Evolutionary conservation across 2,113 vertebrate genomes (phyloP).

Genomic region (Cottus gobio): DNA sequence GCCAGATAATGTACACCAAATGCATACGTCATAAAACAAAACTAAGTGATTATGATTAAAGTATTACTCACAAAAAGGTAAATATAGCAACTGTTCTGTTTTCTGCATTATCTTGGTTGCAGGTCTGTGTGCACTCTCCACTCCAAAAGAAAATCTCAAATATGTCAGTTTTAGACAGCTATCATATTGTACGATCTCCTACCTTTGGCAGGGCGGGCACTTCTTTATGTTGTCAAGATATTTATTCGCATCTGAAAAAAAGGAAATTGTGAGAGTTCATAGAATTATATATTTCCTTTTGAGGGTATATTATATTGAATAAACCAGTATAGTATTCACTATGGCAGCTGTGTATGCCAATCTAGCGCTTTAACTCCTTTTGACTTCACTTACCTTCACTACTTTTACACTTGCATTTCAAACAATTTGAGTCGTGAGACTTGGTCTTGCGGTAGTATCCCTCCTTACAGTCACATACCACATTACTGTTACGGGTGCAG

Average conservation of each 20-base stretch:
- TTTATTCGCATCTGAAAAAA: not conserved
- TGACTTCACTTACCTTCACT: slow-evolving; percentile 22
- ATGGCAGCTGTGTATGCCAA: not conserved
- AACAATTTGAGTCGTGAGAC: not conserved
- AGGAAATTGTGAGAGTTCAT: not conserved
- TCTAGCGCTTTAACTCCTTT: not conserved
- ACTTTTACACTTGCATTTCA: fast-evolving
- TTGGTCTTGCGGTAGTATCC: not conserved
- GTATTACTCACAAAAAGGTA: not conserved
- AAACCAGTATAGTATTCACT: not conserved
- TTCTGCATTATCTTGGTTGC: not conserved
- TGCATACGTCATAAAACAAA: not conserved
- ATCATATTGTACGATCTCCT: not conserved
- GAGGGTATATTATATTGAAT: not conserved
- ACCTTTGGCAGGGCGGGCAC: slow-evolving; percentile 18
- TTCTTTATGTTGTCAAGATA: fast-evolving
- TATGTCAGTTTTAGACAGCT: not conserved
- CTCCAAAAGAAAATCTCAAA: not conserved
- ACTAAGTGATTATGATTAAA: no score
- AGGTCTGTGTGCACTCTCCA: not conserved
- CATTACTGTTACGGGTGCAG: slow-evolving; percentile 1
- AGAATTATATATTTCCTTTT: not conserved
- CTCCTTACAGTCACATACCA: slow-evolving; percentile 31
- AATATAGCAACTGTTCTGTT: not conserved
- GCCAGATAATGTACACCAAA: not conserved